Evolutionary conservation across 2,113 vertebrate species (phyloP), one percentile per base, ranked within the genome.

Genomic region (Eleginops maclovinus): DNA sequence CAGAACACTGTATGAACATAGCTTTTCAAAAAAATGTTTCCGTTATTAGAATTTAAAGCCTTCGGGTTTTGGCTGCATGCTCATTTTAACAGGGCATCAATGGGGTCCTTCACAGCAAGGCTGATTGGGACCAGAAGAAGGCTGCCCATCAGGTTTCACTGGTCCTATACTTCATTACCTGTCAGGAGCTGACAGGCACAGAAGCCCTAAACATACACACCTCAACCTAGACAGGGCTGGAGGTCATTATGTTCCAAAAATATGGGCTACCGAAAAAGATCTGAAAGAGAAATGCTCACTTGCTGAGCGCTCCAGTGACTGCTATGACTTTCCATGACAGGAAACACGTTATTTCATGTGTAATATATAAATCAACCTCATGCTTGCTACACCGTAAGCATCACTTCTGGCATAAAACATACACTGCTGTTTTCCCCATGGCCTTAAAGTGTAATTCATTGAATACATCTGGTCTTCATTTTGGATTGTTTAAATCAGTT

Each of bases 161-260:
- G 14, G 21, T 79, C 7, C 36, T 11, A 17, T 72, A 50, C 44
- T 84, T 26, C 24, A 44, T 70, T 65, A 77, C 71, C 31, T 67
- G 12, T 21, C 22, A 56, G 36, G 4, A 75, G 54, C 44, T 70
- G 80, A 14, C 47, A 62, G 50, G 22, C 43, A 64, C 67, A 81
- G 50, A 75, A 22, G 47, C 49, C 55, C 46, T 46, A 17, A 67
- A 21, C 21, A 69, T 26, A 36, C 53, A 72, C 58, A 66, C 51
- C 47, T 59, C 63, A 64, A n/a, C 49, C 9, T n/a, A 21, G 17
- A 51, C 21, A 51, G 9, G 58, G 8, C 65, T 82, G 82, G 59
- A 77, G 76, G 46, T 74, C 47, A 55, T 83, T 83, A 74, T 22
- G 59, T 21, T 62, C 41, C n/a, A 47, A 60, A 83, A 84, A 78